Conservation (phyloP, 1,140 invertebrate species). For the Drosophila pandora region DNA sequence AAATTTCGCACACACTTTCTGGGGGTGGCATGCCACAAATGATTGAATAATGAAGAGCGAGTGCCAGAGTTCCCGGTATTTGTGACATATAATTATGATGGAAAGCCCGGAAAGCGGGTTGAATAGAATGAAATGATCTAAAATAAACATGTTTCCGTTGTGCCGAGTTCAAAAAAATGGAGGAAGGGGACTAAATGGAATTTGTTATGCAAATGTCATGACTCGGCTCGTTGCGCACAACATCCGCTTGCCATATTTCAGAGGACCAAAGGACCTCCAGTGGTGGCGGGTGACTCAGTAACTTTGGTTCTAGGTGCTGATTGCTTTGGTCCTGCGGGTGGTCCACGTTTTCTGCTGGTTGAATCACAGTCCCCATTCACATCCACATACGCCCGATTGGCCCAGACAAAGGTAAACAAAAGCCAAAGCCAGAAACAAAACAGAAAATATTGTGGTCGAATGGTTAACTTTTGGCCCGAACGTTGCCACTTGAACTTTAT, state of each 20-base stretch:
- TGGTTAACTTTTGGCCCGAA: slow-evolving; percentile 51
- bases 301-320: slow-evolving; percentile 47
- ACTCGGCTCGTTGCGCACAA: slow-evolving; percentile 71
- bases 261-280: slow-evolving; percentile 27
- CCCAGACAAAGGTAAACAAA: slow-evolving; percentile 55
- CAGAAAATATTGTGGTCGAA: slow-evolving; percentile 21
- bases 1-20: slow-evolving; percentile 13
- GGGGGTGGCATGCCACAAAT: slow-evolving; percentile 17
- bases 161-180: background rate
- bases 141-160: slow-evolving; percentile 69
- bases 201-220: slow-evolving; percentile 73
- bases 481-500: slow-evolving; percentile 26
- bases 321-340: slow-evolving; percentile 48
- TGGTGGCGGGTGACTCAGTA: slow-evolving; percentile 12
- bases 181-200: slow-evolving; percentile 14
- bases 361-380: slow-evolving; percentile 35
- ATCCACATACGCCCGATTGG: slow-evolving; percentile 18
- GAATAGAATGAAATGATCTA: slow-evolving; percentile 54
- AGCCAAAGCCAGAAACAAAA: slow-evolving; percentile 17
- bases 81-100: slow-evolving; percentile 61
- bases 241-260: slow-evolving; percentile 66
- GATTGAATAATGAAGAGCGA: slow-evolving; percentile 53
- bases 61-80: slow-evolving; percentile 31
- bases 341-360: slow-evolving; percentile 22
- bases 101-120: slow-evolving; percentile 10